phyloP scores from a whole-genome alignment of 35 echinoderm and acorn worm species.

The Holothuria glaberrima region DNA sequence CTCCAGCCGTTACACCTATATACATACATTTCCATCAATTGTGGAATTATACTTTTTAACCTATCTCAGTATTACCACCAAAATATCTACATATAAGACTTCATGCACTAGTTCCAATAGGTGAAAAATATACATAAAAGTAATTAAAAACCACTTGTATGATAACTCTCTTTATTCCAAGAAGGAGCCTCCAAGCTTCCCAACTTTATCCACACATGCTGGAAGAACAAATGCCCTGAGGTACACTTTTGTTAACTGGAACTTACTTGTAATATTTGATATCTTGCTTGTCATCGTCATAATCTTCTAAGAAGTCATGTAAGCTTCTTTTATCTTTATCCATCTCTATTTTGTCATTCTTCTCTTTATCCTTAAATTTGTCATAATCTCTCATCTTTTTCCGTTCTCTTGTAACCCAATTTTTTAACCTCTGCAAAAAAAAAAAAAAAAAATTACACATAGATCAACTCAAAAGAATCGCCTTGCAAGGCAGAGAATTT shows the following conservation, averaged over 20 bases:
- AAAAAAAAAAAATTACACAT: too few species aligned
- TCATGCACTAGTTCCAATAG: too few species aligned
- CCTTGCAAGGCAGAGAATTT: not conserved
- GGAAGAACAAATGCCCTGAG: not conserved
- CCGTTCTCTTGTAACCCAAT: constrained; percentile 84
- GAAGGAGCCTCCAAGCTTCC: too few species aligned
- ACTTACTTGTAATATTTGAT: constrained; percentile 99
- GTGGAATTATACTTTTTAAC: too few species aligned
- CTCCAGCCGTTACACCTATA: too few species aligned
- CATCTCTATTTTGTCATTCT: constrained; percentile 73
- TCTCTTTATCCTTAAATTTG: constrained; percentile 82
- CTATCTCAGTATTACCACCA: too few species aligned
- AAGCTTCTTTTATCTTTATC: constrained; percentile 88
- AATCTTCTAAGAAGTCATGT: constrained; percentile 95
- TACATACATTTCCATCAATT: too few species aligned
- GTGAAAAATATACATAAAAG: too few species aligned
- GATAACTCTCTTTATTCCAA: too few species aligned
- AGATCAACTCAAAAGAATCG: not conserved
- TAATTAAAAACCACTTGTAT: too few species aligned
- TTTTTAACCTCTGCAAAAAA: constrained; percentile 71
- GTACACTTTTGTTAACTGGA: not conserved
- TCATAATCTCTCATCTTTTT: constrained; percentile 87
- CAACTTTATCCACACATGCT: too few species aligned
- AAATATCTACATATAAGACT: too few species aligned
- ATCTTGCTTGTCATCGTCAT: constrained; percentile 97